Evolutionary conservation across 2,888 invertebrate genomes (phyloP).

Genomic region (Metallyticus violacea): DNA sequence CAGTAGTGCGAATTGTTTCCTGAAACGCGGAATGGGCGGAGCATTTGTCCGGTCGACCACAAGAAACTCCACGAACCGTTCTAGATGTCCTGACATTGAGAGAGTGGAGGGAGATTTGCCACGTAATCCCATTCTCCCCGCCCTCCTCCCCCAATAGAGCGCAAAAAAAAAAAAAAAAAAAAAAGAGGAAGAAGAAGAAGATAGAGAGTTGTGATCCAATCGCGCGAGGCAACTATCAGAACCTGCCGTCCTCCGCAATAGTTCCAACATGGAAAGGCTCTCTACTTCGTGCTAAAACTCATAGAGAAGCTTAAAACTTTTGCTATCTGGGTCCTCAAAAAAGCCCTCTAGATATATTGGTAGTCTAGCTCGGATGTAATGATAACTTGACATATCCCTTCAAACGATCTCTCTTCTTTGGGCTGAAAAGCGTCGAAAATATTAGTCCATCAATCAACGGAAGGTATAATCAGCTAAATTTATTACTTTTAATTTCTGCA

Average conservation of each 20-base stretch:
- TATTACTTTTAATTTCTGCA: no score
- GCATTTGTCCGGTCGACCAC: neutral
- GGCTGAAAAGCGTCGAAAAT: no score
- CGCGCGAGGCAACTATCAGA: neutral
- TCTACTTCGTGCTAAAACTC: neutral
- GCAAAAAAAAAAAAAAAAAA: no score
- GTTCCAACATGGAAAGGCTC: neutral
- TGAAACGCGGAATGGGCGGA: neutral
- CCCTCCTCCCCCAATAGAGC: neutral
- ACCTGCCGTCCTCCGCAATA: neutral
- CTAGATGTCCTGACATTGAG: neutral
- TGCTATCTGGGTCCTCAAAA: neutral
- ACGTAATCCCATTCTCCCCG: neutral
- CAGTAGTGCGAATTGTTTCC: neutral
- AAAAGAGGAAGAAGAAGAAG: no score
- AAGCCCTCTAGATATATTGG: neutral
- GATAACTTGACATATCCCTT: no score
- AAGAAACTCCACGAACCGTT: neutral
- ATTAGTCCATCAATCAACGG: no score
- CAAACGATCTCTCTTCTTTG: no score
- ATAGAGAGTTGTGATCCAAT: neutral
- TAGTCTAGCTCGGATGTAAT: no score
- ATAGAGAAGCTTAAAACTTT: neutral
- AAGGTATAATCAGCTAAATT: no score
- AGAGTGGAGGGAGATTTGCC: neutral